Base-by-base conservation (phyloP, 1,140 invertebrate genomes). In the Cyrtorhinus lividipennis region DNA sequence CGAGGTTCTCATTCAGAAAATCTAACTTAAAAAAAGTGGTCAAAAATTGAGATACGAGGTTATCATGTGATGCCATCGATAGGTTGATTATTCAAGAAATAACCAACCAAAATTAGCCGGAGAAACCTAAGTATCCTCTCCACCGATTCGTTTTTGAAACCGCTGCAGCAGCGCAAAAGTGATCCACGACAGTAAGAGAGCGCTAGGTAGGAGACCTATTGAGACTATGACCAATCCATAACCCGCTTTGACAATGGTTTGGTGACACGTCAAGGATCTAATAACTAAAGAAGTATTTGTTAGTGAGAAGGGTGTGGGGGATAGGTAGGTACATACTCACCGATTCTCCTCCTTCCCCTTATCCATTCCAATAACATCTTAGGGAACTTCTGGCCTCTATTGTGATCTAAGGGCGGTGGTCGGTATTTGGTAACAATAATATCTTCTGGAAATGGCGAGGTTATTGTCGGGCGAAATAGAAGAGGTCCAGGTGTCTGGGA, bases 201-300 rank as follows among this genome's bases (percentile, higher is more conserved):
- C n/a, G n/a, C n/a, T n/a, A n/a, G n/a, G n/a, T n/a, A n/a, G n/a
- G n/a, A n/a, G n/a, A n/a, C n/a, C n/a, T n/a, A n/a, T n/a, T n/a
- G n/a, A 38, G 30, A 5, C 30, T 22, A 53, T 5, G 48, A 53
- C 48, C 48, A 20, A 53, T 53, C 48, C 48, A 53, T 53, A 53
- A 53, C 10, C 48, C 20, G 20, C 12, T 15, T 12, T 20, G 20
- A 53, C 48, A 53, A 53, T 10, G 48, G 48, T 10, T 22, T 5
- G 48, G 8, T 53, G 48, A 53, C 48, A 53, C 48, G 48, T 53
- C 48, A 53, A 53, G 48, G 48, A 53, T 53, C 48, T 53, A 53
- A 53, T 53, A 53, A 53, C 48, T 53, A 53, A 53, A 53, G 48
- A 53, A 53, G 48, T 53, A 53, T 53, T 53, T 53, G 48, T 53